phyloP scores from a whole-genome alignment of 2,797 vertebrate genomes.

The Pseudopleuronectes americanus region DNA sequence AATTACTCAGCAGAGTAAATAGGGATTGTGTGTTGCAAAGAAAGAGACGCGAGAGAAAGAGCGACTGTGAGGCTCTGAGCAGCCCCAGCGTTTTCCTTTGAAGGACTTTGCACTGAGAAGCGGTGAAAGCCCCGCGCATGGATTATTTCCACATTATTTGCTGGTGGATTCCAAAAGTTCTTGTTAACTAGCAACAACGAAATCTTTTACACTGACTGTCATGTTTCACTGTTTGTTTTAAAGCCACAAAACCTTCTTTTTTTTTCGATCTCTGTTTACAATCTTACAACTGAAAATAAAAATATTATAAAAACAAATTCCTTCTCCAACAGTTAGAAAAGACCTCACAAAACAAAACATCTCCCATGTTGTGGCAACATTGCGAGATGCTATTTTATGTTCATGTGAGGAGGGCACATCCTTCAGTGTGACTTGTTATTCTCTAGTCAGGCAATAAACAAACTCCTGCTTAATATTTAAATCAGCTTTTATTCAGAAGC shows the following conservation, averaged over 20 bases:
- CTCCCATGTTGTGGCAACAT: slow-evolving; percentile 30
- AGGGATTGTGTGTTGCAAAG: slow-evolving; percentile 65
- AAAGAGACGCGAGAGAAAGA: slow-evolving; percentile 65
- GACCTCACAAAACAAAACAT: slow-evolving; percentile 26
- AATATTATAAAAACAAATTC: neutral
- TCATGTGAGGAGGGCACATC: slow-evolving; percentile 15
- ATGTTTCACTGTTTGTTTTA: slow-evolving; percentile 38
- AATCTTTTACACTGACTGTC: slow-evolving; percentile 41
- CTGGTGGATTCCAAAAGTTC: slow-evolving; percentile 81
- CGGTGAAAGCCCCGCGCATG: slow-evolving; percentile 68
- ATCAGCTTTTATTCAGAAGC: slow-evolving; percentile 35
- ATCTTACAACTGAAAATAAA: slow-evolving; percentile 10
- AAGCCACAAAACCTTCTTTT: neutral
- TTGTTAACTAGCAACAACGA: slow-evolving; percentile 60
- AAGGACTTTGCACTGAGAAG: slow-evolving; percentile 75
- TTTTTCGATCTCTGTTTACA: neutral
- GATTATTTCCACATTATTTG: slow-evolving; percentile 79
- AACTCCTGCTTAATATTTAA: slow-evolving; percentile 44
- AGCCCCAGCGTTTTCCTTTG: slow-evolving; percentile 75
- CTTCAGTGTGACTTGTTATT: slow-evolving; percentile 18
- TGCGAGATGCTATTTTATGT: slow-evolving; percentile 26
- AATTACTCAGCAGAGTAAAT: slow-evolving; percentile 65
- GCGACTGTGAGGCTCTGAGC: slow-evolving; percentile 67
- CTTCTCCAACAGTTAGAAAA: slow-evolving; percentile 15
- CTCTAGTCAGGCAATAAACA: slow-evolving; percentile 30